phyloP scores from a whole-genome alignment of 2,797 vertebrate species.

The Diplodus puntazzo region DNA sequence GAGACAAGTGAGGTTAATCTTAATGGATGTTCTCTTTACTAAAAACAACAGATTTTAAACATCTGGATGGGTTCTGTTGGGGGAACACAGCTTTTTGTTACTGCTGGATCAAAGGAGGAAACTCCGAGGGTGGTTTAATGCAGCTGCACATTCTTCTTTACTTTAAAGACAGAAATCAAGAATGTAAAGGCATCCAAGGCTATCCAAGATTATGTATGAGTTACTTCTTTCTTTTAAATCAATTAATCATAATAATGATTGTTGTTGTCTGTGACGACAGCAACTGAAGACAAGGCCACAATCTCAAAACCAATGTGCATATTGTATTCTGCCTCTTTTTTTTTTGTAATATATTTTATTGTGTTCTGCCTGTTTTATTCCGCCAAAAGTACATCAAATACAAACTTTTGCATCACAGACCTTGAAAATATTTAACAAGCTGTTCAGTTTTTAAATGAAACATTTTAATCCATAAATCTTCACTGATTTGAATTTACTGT shows the following conservation, averaged over 20 bases:
- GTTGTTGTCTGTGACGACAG: not conserved
- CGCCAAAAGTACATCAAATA: not conserved
- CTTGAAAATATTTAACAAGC: not conserved
- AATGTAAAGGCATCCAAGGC: not conserved
- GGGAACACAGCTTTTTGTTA: not conserved
- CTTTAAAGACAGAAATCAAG: not conserved
- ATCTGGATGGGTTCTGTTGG: too few relatives aligned
- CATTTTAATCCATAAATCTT: not conserved
- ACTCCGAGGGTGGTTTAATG: not conserved
- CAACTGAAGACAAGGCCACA: not conserved
- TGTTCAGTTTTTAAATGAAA: too few relatives aligned
- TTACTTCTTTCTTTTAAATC: too few relatives aligned
- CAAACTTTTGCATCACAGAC: not conserved
- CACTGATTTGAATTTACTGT: not conserved
- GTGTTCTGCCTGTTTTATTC: not conserved
- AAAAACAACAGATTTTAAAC: not conserved
- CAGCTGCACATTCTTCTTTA: not conserved
- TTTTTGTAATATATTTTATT: too few relatives aligned
- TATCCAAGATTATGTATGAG: not conserved
- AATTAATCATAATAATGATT: too few relatives aligned
- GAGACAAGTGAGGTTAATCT: slow-evolving; percentile 6
- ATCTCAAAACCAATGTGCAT: not conserved
- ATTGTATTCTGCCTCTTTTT: not conserved
- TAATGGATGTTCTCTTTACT: not conserved
- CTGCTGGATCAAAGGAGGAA: not conserved